phyloP scores from a whole-genome alignment of 1,140 invertebrate species.

The Apis mellifera region Amel_HAv3.1 CM009939.2:5402001-5402500 shows the following conservation, averaged over 20 bases:
- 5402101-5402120: neutral
- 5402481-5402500: neutral
- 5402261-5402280: conserved; percentile 94
- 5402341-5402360: conserved; percentile 41
- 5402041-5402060: conserved; percentile 96
- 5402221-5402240: conserved; percentile 95
- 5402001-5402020: conserved; percentile 97
- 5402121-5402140: conserved; percentile 88
- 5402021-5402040: conserved; percentile 96
- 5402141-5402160: conserved; percentile 99
- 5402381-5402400: neutral
- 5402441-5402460: neutral
- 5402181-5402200: conserved; percentile 94
- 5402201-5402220: conserved; percentile 98
- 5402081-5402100: neutral
- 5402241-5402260: conserved; percentile 93
- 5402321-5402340: conserved; percentile 59
- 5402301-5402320: conserved; percentile 60
- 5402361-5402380: neutral
- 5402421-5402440: neutral
- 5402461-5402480: too few species aligned
- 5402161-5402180: conserved; percentile 98
- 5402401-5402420: conserved; percentile 9
- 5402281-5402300: conserved; percentile 90
- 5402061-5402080: conserved; percentile 29